Conservation (phyloP, 2,113 vertebrate genomes). For the Tauraco erythrolophus region DNA sequence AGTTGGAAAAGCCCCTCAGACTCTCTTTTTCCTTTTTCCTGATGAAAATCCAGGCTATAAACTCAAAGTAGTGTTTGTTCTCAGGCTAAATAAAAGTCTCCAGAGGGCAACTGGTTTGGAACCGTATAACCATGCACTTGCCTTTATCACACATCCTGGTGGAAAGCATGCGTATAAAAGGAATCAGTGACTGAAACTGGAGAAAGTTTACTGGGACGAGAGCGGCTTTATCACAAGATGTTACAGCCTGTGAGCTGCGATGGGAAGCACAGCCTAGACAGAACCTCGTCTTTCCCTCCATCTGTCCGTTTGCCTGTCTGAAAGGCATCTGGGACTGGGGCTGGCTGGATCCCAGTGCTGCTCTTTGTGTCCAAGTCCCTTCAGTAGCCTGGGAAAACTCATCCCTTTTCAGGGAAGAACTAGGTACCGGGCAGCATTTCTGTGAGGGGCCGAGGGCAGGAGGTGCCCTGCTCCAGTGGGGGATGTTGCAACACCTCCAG, state of each 20-base stretch:
- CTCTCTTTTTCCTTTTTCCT: neutral
- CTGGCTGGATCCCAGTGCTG: neutral
- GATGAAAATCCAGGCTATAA: neutral
- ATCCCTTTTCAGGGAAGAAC: neutral
- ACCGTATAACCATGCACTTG: neutral
- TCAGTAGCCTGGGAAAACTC: neutral
- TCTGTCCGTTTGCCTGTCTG: neutral
- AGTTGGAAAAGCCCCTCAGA: neutral
- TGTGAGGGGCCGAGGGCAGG: neutral
- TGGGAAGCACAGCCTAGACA: neutral
- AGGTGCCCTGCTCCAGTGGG: fast-evolving
- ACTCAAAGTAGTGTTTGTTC: constrained; percentile 4
- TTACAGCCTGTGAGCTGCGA: neutral
- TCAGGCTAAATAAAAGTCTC: neutral
- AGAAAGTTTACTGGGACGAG: neutral
- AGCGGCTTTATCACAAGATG: neutral
- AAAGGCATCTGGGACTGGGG: neutral
- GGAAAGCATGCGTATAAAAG: neutral
- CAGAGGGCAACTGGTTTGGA: neutral
- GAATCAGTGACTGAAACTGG: neutral
- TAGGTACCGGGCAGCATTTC: neutral
- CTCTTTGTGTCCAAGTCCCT: neutral
- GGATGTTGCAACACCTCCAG: neutral
- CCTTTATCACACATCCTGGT: neutral
- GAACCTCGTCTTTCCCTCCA: neutral